Percentiles rank a stretch among this genome's conserved stretches.
Conservation (phyloP, 1,140 invertebrate species). For the Brevipalpus yothersi region DNA sequence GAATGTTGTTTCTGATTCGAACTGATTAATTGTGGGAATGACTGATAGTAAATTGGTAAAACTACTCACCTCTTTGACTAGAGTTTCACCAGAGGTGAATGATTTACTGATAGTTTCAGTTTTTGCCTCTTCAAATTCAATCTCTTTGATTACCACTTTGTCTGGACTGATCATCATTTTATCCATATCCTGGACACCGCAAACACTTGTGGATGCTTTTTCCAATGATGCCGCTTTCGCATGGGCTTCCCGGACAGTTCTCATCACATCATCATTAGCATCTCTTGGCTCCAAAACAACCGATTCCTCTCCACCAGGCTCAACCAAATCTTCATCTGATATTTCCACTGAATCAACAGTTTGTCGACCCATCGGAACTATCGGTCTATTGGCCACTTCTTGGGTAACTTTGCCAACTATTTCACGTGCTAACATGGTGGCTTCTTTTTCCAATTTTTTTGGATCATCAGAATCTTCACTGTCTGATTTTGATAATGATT, state of each 20-base stretch:
- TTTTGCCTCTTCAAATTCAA: too few species aligned
- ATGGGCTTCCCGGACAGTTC: background rate
- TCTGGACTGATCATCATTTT: background rate
- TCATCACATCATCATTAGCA: background rate
- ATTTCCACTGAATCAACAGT: constrained; percentile 7
- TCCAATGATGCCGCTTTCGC: background rate
- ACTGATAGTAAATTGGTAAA: too few species aligned
- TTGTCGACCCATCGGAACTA: background rate
- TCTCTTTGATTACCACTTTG: background rate
- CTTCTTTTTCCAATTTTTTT: constrained; percentile 13
- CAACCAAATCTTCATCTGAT: constrained; percentile 14
- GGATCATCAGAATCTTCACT: background rate
- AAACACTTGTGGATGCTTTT: background rate
- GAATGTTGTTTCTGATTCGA: too few species aligned
- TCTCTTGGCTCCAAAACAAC: background rate
- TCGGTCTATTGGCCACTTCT: constrained; percentile 22
- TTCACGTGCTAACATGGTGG: constrained; percentile 23
- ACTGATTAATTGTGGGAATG: too few species aligned
- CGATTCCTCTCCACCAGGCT: constrained; percentile 6
- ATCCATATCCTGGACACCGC: background rate
- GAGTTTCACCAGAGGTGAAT: background rate
- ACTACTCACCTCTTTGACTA: too few species aligned
- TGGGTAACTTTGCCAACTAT: constrained; percentile 27
- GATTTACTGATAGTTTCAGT: too few species aligned
- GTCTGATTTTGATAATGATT: background rate